Conservation (phyloP, 1,140 invertebrate species). For the Musca domestica region DNA sequence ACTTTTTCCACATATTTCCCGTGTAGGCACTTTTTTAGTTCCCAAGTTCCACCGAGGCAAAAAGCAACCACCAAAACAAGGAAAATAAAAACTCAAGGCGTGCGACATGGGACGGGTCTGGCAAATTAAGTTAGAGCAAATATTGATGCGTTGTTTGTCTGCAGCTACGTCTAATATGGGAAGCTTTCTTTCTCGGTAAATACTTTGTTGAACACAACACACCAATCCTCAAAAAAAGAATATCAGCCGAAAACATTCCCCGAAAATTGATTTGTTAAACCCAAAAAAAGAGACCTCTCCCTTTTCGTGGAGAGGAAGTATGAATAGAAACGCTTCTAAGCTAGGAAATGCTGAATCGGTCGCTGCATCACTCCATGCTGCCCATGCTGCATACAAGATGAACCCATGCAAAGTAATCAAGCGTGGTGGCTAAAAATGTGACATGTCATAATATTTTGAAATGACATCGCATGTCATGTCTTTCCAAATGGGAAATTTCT, state of each 20-base stretch:
- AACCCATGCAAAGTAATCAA: conserved; percentile 11
- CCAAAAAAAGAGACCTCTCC: background rate
- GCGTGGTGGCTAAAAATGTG: conserved; percentile 14
- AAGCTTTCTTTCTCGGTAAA: too few species aligned
- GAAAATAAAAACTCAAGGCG: too few species aligned
- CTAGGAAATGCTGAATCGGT: too few species aligned
- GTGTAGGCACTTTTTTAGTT: background rate
- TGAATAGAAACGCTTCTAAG: conserved; percentile 1
- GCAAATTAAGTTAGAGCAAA: background rate
- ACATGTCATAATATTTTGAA: conserved; percentile 21
- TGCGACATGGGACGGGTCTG: too few species aligned
- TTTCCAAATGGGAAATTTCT: conserved; percentile 8
- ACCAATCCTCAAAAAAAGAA: background rate
- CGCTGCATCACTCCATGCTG: too few species aligned
- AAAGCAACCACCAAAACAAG: conserved; percentile 2
- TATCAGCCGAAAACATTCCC: background rate
- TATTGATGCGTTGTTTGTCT: too few species aligned
- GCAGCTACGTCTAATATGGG: too few species aligned
- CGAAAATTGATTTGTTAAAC: conserved; percentile 19
- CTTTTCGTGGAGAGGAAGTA: too few species aligned
- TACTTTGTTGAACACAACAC: background rate
- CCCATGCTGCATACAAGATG: too few species aligned
- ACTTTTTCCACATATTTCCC: background rate
- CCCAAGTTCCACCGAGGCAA: background rate
- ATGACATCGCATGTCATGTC: conserved; percentile 14